Evolutionary conservation across 1,140 invertebrate species (phyloP).

Genomic region (Phortica variegata): DNA sequence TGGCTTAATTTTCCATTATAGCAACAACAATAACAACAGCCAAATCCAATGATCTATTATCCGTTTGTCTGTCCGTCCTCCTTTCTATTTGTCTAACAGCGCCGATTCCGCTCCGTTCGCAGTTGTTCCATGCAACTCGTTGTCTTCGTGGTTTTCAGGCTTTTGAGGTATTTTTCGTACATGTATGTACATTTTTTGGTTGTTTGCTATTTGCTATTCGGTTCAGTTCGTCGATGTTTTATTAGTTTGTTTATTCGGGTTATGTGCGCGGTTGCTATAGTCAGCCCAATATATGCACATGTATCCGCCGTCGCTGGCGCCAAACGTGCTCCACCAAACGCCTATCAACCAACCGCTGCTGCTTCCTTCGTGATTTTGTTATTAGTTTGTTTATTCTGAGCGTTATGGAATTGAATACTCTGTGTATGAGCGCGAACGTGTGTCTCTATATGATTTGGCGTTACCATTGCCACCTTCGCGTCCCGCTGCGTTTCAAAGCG

Average conservation of each 20-base stretch:
- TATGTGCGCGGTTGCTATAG: conserved; percentile 53
- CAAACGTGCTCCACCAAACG: neutral
- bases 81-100: no score
- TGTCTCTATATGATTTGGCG: conserved; percentile 28
- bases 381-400: conserved; percentile 55
- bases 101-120: no score
- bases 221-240: conserved; percentile 39
- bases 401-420: conserved; percentile 30
- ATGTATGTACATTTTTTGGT: conserved; percentile 21
- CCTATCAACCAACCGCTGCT: conserved; percentile 19
- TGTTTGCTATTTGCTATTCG: conserved; percentile 14
- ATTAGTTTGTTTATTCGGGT: conserved; percentile 58
- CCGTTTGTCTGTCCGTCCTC: no score
- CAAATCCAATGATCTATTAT: no score
- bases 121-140: no score
- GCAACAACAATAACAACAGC: no score
- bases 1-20: no score
- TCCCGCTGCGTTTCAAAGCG: no score
- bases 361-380: conserved; percentile 42
- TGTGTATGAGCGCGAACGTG: conserved; percentile 6
- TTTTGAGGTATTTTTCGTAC: conserved; percentile 23
- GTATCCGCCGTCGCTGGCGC: conserved; percentile 8
- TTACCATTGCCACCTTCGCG: conserved; percentile 1
- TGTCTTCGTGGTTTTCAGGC: conserved; percentile 28
- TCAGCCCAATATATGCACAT: conserved; percentile 24